Conservation (phyloP, 30 jellyfish, hydroid and myxozoan genomes). For the Cassiopea xamachana region DNA sequence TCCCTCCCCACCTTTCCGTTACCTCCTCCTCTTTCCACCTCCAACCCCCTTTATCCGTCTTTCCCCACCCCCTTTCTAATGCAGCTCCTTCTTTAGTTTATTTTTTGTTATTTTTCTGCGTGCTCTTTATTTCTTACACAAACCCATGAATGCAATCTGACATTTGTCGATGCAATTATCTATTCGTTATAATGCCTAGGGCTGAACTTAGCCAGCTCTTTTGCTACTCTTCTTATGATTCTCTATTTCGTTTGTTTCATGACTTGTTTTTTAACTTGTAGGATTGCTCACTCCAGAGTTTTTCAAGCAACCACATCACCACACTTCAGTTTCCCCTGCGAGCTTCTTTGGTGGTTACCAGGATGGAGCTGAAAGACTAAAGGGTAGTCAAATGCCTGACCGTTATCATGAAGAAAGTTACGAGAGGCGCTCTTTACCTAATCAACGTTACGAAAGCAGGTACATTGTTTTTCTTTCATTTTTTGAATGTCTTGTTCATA, state of each 20-base stretch:
- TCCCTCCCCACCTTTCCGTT: too few relatives aligned
- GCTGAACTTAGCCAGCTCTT: too few relatives aligned
- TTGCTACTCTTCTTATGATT: background rate
- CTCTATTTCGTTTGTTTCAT: background rate
- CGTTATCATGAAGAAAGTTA: background rate
- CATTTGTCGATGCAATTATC: too few relatives aligned
- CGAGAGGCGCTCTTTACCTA: background rate
- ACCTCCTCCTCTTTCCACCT: too few relatives aligned
- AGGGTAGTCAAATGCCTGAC: slow-evolving; percentile 14
- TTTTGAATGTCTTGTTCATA: too few relatives aligned
- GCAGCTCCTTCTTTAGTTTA: too few relatives aligned
- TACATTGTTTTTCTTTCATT: background rate
- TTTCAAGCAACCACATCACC: slow-evolving; percentile 45
- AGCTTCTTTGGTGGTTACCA: slow-evolving; percentile 49
- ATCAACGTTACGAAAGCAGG: slow-evolving; percentile 4
- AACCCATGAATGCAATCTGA: too few relatives aligned
- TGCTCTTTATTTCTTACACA: too few relatives aligned
- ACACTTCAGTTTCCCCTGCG: slow-evolving; percentile 62
- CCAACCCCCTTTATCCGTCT: too few relatives aligned
- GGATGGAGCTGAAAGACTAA: slow-evolving; percentile 1
- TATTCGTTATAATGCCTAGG: too few relatives aligned
- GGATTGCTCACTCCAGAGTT: slow-evolving; percentile 73
- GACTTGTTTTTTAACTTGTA: background rate
- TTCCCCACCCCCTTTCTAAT: too few relatives aligned
- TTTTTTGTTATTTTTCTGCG: too few relatives aligned